Conservation (phyloP, 1,140 invertebrate genomes). For the Temnothorax longispinosus region DNA sequence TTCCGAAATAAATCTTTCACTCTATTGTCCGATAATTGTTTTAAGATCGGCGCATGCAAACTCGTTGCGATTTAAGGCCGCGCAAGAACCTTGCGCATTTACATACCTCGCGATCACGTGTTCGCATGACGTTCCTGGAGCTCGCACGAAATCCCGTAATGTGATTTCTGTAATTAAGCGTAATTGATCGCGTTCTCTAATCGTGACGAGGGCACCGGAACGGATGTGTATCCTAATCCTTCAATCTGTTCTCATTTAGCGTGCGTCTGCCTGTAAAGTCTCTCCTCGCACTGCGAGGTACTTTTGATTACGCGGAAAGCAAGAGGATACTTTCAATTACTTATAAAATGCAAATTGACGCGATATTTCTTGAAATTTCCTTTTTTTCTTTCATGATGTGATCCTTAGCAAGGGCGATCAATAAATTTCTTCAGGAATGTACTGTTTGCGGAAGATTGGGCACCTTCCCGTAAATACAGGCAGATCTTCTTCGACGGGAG, state of each 20-base stretch:
- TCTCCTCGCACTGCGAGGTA: background rate
- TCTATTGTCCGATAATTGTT: conserved; percentile 38
- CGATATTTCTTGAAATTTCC: background rate
- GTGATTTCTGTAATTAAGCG: conserved; percentile 49
- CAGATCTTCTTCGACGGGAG: conserved; percentile 30
- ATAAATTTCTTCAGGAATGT: background rate
- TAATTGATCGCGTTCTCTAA: conserved; percentile 44
- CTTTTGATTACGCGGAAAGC: background rate
- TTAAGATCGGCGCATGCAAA: conserved; percentile 17
- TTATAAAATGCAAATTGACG: conserved; percentile 8
- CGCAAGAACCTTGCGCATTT: conserved; percentile 36
- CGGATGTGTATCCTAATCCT: conserved; percentile 26
- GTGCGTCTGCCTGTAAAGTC: background rate
- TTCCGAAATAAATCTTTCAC: conserved; percentile 26
- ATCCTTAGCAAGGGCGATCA: background rate
- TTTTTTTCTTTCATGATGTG: background rate
- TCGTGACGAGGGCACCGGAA: conserved; percentile 26
- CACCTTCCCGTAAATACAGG: background rate
- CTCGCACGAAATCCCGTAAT: conserved; percentile 29
- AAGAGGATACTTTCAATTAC: background rate
- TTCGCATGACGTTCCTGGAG: background rate
- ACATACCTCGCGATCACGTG: conserved; percentile 38
- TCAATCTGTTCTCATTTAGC: conserved; percentile 30
- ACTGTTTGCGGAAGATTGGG: background rate
- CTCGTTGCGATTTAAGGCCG: conserved; percentile 11